Evolutionary conservation across 2,797 vertebrate species (phyloP).

Genomic region (Chiroxiphia lanceolata): DNA sequence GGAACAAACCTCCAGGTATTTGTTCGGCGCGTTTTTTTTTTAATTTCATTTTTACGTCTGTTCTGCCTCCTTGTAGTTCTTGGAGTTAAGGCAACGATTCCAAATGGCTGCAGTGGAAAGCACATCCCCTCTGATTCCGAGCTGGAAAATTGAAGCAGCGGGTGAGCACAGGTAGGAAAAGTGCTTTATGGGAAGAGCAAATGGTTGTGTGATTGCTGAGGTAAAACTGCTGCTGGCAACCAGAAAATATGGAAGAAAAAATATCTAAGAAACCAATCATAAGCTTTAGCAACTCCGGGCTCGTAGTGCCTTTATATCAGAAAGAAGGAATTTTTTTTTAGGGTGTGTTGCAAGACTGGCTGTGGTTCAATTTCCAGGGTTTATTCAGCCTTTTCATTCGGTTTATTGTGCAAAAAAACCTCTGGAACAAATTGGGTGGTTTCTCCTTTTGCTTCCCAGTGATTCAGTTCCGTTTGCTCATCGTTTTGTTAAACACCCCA

Average conservation of each 20-base stretch:
- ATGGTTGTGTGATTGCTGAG: conserved; percentile 40
- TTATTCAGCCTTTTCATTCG: conserved; percentile 8
- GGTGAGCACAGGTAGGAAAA: conserved; percentile 32
- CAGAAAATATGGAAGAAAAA: neutral
- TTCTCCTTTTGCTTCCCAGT: neutral
- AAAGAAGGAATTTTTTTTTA: conserved; percentile 9
- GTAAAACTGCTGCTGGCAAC: conserved; percentile 23
- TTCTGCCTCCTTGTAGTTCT: neutral
- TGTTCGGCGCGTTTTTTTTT: neutral
- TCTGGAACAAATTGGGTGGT: neutral
- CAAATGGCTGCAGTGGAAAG: conserved; percentile 20
- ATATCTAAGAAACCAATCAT: neutral
- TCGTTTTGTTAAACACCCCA: neutral
- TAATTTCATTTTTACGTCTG: neutral
- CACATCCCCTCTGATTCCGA: neutral
- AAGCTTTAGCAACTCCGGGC: conserved; percentile 24
- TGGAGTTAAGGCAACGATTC: neutral
- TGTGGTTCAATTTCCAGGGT: neutral
- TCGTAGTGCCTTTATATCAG: conserved; percentile 31
- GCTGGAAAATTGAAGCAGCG: conserved; percentile 54
- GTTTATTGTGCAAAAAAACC: neutral
- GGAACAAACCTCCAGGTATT: neutral
- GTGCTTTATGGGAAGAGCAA: conserved; percentile 30
- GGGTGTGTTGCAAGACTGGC: neutral
- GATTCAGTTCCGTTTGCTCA: neutral